Evolutionary conservation across 2,113 vertebrate species (phyloP), one percentile per base, ranked within the genome.

Genomic region (Dissostichus mawsoni): DNA sequence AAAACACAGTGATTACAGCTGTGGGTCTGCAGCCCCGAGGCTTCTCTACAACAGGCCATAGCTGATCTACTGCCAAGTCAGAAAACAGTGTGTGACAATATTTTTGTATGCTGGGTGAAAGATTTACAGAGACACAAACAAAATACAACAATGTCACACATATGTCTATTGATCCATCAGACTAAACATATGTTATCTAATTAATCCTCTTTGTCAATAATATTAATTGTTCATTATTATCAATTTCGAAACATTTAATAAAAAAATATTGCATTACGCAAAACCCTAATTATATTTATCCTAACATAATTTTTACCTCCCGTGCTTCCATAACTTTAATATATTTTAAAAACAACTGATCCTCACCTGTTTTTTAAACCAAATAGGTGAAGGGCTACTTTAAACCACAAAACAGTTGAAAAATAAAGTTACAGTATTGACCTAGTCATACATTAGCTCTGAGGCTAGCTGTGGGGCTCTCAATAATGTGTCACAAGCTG

Each of bases 1-100:
- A 87, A 88, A 90, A 90, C 76, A 87, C 74, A 80, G 59, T 90
- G 89, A 93, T 93, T 94, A 90, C 89, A 89, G 88, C 69, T 90
- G 75, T 81, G 86, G 74, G 84, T 86, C 77, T 75, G 72, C 76
- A 80, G 81, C 78, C 87, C 77, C 45, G 23, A 76, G 81, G 84
- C 71, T 73, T 81, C 56, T 77, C 73, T 56, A 44, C 75, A 77
- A 70, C 83, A 89, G 61, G 64, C 78, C 78, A 82, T 64, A 73
- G 68, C 53, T 81, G 84, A 90, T 89, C 53, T 82, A 81, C 87
- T 84, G 85, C 81, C 67, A 76, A 81, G 55, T 55, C 82, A 51
- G 48, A 83, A 41, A 41, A 61, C 69, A 69, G 58, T 51, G 44
- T 64, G 64, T 57, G 74, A 59, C 44, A 41, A 41, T 74, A 20